Conservation (phyloP, 2,888 invertebrate species). For the Drosophila birchii region DNA sequence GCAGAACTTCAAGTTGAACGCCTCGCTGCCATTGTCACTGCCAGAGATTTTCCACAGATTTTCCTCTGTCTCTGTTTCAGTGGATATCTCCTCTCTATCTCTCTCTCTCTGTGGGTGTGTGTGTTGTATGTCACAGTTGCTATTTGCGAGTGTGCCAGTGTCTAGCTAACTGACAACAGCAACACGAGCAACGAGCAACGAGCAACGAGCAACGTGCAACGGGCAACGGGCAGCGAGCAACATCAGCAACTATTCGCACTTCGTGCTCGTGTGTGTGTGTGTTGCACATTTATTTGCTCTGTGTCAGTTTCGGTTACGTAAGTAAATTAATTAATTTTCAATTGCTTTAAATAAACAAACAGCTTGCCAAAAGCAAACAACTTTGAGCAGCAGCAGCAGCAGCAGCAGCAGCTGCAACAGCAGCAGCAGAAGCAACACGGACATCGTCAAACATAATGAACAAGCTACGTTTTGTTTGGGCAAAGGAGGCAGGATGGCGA, state of each 20-base stretch:
- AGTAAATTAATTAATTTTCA: slow-evolving; percentile 80
- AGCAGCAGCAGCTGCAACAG: slow-evolving; percentile 26
- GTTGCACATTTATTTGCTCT: slow-evolving; percentile 70
- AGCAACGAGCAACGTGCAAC: no score
- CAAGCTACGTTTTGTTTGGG: slow-evolving; percentile 42
- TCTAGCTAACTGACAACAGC: slow-evolving; percentile 46
- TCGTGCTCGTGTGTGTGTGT: slow-evolving; percentile 6
- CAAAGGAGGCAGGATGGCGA: slow-evolving; percentile 1
- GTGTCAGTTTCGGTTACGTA: slow-evolving; percentile 76
- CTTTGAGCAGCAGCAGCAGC: slow-evolving; percentile 34
- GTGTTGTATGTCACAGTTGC: slow-evolving; percentile 3
- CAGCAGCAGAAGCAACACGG: slow-evolving; percentile 24
- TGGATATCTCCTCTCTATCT: not conserved
- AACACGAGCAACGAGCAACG: slow-evolving; percentile 6
- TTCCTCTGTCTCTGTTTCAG: slow-evolving; percentile 12
- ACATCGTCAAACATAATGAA: slow-evolving; percentile 50
- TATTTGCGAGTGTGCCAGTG: slow-evolving; percentile 26
- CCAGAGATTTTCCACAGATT: slow-evolving; percentile 48
- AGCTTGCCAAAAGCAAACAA: slow-evolving; percentile 57
- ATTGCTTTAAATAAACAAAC: slow-evolving; percentile 79
- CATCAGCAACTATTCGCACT: slow-evolving; percentile 29
- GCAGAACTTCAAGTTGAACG: slow-evolving; percentile 68
- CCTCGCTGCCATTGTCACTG: slow-evolving; percentile 72
- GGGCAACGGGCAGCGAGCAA: slow-evolving; percentile 11
- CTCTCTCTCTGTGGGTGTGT: not conserved